These are phyloP conservation scores for Cyanoliseus patagonus DNA, from an alignment of 2,113 vertebrate species.

Conservation along the genomic window DNA sequence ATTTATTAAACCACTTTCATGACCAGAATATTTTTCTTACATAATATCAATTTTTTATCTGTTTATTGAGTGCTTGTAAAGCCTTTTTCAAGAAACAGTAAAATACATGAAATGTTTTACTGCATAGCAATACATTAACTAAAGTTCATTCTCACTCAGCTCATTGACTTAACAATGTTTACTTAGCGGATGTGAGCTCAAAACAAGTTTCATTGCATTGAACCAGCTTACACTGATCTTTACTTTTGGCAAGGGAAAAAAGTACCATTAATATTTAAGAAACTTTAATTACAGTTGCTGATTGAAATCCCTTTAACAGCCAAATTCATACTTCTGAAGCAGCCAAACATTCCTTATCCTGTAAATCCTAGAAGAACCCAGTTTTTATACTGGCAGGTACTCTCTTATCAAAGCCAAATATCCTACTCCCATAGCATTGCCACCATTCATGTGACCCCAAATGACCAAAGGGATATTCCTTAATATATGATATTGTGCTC, in stretches of 20 bases:
- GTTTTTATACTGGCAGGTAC: neutral
- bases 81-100: neutral
- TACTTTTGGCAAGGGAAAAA: neutral
- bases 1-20: neutral
- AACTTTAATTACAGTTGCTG: neutral
- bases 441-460: neutral
- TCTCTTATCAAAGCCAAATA: neutral
- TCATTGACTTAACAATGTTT: neutral
- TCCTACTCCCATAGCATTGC: neutral
- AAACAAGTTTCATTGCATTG: neutral
- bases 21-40: neutral
- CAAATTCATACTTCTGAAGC: neutral
- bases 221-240: neutral
- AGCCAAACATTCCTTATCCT: neutral
- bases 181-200: neutral
- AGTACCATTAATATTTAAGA: neutral
- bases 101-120: neutral
- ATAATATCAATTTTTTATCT: neutral
- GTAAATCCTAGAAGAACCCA: neutral
- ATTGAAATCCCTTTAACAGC: neutral
- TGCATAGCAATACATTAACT: neutral
- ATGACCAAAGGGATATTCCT: neutral
- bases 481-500: neutral
- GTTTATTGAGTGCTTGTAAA: neutral
- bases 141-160: neutral